Percentiles rank a stretch among this genome's conserved stretches.
These are phyloP conservation scores for Atta texana DNA, from an alignment of 1,140 invertebrate species.

Conservation along the genomic window DNA sequence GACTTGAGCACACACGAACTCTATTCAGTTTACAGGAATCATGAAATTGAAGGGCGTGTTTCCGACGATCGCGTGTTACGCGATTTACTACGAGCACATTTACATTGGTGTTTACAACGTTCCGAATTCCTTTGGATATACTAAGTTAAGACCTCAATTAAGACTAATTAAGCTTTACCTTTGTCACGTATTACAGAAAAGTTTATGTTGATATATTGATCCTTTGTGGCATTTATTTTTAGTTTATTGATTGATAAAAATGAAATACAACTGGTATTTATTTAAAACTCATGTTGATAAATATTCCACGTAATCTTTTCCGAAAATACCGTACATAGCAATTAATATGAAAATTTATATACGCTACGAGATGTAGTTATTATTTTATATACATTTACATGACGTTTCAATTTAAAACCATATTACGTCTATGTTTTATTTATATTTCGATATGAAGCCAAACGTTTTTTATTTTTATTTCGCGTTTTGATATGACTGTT, in stretches of 20 bases:
- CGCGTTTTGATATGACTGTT: background rate
- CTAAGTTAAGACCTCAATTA: too few relatives aligned
- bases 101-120: background rate
- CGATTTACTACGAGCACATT: conserved; percentile 43
- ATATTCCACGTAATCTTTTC: conserved; percentile 1
- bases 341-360: conserved; percentile 10
- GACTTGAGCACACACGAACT: background rate
- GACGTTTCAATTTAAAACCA: conserved; percentile 13
- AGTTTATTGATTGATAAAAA: conserved; percentile 16
- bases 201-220: background rate
- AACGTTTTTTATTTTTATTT: conserved; percentile 19
- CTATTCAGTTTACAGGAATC: background rate
- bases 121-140: background rate
- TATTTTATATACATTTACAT: background rate
- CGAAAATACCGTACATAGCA: too few relatives aligned
- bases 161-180: conserved; percentile 18
- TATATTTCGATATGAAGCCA: conserved; percentile 10
- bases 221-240: background rate
- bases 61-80: too few relatives aligned
- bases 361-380: too few relatives aligned
- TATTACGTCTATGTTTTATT: background rate
- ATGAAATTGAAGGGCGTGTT: background rate
- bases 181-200: background rate
- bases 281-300: conserved; percentile 4
- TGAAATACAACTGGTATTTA: background rate